Evolutionary conservation across 2,888 invertebrate genomes (phyloP).

Genomic region (Lasioglossum leucozonium): DNA sequence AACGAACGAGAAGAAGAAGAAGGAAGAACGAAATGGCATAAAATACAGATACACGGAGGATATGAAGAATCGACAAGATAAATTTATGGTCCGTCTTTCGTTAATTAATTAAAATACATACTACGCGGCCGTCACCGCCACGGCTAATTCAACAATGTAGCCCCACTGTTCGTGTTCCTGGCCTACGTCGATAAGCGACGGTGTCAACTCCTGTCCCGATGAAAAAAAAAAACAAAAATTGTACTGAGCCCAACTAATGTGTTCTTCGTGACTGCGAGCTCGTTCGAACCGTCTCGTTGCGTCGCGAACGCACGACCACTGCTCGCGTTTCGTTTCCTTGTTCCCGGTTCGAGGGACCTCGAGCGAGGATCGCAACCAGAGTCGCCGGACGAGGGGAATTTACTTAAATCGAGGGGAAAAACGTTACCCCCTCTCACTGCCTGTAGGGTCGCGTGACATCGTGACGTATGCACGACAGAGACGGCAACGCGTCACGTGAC

Average conservation of each 20-base stretch:
- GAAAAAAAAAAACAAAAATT: slow-evolving; percentile 18
- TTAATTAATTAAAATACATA: slow-evolving; percentile 63
- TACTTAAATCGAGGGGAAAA: too few species aligned
- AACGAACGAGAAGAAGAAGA: not conserved
- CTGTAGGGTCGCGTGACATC: too few species aligned
- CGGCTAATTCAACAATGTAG: slow-evolving; percentile 15
- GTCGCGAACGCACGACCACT: slow-evolving; percentile 17
- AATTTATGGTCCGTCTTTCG: slow-evolving; percentile 70
- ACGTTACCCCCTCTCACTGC: too few species aligned
- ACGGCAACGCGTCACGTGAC: too few species aligned
- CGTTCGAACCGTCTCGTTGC: slow-evolving; percentile 31
- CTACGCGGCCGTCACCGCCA: not conserved
- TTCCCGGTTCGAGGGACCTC: slow-evolving; percentile 9
- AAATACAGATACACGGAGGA: not conserved
- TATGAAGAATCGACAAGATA: not conserved
- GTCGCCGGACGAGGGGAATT: too few species aligned
- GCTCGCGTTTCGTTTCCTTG: not conserved
- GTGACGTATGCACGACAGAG: too few species aligned
- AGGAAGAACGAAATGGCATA: slow-evolving; percentile 24
- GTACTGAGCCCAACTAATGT: slow-evolving; percentile 46
- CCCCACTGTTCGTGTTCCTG: slow-evolving; percentile 60
- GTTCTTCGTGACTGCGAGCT: slow-evolving; percentile 66
- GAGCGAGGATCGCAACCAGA: not conserved
- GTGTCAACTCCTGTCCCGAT: slow-evolving; percentile 41
- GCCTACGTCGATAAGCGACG: slow-evolving; percentile 53